Conservation (phyloP, 2,888 invertebrate species). For the Ernsta delagoae region DNA sequence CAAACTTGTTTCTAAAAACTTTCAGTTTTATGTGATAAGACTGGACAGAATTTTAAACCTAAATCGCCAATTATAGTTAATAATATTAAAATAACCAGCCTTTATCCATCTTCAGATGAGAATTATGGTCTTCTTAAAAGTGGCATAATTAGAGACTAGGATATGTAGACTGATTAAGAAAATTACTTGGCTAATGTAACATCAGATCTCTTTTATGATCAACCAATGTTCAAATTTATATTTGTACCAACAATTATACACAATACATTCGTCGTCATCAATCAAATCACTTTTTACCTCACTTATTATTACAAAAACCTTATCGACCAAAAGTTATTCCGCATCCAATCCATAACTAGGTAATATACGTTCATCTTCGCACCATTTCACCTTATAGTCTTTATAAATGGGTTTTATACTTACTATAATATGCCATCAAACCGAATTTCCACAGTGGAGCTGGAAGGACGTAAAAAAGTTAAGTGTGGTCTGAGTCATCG, state of each 20-base stretch:
- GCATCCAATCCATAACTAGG: neutral
- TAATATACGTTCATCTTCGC: slow-evolving; percentile 1
- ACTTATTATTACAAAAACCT: neutral
- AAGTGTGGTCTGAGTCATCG: slow-evolving; percentile 29
- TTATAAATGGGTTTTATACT: slow-evolving; percentile 18
- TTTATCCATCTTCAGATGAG: too few species aligned
- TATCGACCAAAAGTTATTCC: neutral
- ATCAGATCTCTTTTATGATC: too few species aligned
- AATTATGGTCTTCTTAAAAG: too few species aligned
- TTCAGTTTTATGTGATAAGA: neutral
- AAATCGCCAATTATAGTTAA: too few species aligned
- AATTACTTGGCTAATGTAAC: too few species aligned
- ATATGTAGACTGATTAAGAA: too few species aligned
- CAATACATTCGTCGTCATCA: too few species aligned
- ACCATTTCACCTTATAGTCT: slow-evolving; percentile 10
- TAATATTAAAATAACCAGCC: too few species aligned
- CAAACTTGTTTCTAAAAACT: neutral
- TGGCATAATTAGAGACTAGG: too few species aligned
- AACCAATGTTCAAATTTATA: too few species aligned
- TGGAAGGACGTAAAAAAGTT: slow-evolving; percentile 30
- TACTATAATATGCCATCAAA: slow-evolving; percentile 22
- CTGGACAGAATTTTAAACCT: neutral
- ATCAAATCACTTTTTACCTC: too few species aligned
- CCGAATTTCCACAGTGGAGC: slow-evolving; percentile 23
- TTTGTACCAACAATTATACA: too few species aligned